A percentile compares a stretch with the other conserved stretches of the same genome.
These are phyloP conservation scores for Drosophila rhopaloa DNA, from an alignment of 1,140 invertebrate species.

Conservation along the genomic window DNA sequence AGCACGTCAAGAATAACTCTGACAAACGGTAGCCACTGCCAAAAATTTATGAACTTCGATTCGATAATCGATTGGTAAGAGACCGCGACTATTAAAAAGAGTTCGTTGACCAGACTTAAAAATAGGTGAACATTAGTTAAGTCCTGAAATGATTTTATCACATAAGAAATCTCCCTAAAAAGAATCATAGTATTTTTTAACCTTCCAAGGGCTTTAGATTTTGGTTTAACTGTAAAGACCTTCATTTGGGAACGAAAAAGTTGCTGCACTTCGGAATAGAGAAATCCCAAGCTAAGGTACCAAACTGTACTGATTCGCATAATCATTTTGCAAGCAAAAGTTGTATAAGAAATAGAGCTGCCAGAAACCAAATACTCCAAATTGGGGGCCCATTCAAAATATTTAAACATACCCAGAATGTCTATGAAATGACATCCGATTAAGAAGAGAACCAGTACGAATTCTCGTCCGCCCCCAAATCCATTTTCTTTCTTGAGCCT, in stretches of 20 bases:
- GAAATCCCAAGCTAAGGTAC: background rate
- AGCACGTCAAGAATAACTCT: slow-evolving; percentile 45
- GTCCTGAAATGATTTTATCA: slow-evolving; percentile 12
- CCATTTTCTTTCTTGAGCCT: too few relatives aligned
- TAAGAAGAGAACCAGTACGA: background rate
- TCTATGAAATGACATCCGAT: background rate
- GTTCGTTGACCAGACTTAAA: slow-evolving; percentile 5
- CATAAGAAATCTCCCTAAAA: slow-evolving; percentile 34
- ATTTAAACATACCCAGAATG: background rate
- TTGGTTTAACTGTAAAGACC: too few relatives aligned
- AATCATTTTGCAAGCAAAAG: background rate
- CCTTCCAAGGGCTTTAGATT: background rate
- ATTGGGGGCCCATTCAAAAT: background rate
- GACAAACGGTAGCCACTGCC: background rate
- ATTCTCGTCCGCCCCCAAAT: background rate
- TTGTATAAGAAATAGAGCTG: background rate
- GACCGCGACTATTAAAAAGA: background rate
- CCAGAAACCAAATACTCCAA: background rate
- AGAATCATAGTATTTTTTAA: slow-evolving; percentile 5
- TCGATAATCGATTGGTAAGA: slow-evolving; percentile 10
- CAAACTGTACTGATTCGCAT: background rate
- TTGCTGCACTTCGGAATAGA: too few relatives aligned
- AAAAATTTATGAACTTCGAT: background rate
- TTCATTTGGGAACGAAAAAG: too few relatives aligned
- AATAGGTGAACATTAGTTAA: slow-evolving; percentile 26